Percentiles rank a stretch among this genome's conserved stretches.
Evolutionary conservation across 2,888 invertebrate species (phyloP).

Genomic region (Neoscelio sp.): DNA sequence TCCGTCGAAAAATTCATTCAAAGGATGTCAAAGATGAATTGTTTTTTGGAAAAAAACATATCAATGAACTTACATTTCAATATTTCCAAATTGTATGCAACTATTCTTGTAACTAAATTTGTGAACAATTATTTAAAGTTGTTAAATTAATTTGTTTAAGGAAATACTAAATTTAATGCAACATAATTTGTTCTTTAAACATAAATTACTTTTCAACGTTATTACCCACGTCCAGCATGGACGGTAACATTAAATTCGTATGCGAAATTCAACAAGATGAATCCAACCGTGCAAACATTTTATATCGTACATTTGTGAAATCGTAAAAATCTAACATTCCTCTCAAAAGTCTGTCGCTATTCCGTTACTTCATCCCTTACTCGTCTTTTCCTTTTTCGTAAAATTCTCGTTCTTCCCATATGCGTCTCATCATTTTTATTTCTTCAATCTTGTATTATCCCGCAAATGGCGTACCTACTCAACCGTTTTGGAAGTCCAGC

Average conservation of each 20-base stretch:
- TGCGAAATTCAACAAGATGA: conserved; percentile 76
- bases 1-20: conserved; percentile 30
- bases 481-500: conserved; percentile 74
- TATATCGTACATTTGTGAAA: conserved; percentile 72
- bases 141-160: too few species aligned
- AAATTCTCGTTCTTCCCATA: conserved; percentile 66
- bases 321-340: conserved; percentile 55
- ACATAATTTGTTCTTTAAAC: background rate
- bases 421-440: conserved; percentile 72
- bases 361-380: conserved; percentile 70
- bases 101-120: too few species aligned
- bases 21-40: conserved; percentile 15
- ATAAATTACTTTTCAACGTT: conserved; percentile 21
- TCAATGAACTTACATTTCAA: background rate
- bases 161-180: too few species aligned
- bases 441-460: conserved; percentile 78
- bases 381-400: conserved; percentile 62
- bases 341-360: conserved; percentile 73
- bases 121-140: too few species aligned
- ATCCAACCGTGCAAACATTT: conserved; percentile 72
- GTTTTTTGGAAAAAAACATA: conserved; percentile 13
- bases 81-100: background rate
- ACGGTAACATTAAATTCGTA: conserved; percentile 65
- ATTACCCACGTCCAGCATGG: conserved; percentile 19
- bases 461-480: conserved; percentile 76